Percentiles rank a stretch among this genome's conserved stretches.
phyloP scores from a whole-genome alignment of 2,113 vertebrate genomes.

The Paratilapia polleni region DNA sequence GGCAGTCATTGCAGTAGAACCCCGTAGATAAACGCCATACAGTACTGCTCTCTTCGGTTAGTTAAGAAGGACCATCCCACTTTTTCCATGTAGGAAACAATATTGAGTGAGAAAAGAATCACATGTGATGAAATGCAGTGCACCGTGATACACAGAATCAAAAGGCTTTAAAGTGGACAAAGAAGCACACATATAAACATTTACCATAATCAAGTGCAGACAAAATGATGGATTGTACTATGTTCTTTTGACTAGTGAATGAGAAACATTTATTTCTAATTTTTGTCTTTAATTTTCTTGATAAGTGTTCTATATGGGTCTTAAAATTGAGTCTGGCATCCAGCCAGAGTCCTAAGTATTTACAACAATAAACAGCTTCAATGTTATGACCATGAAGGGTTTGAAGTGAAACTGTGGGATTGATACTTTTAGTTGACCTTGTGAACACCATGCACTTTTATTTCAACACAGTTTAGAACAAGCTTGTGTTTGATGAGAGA shows the following conservation, averaged over 20 bases:
- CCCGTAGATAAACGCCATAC: no score
- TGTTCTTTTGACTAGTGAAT: no score
- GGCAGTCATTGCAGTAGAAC: no score
- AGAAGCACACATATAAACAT: neutral
- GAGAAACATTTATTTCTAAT: no score
- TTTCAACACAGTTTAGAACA: neutral
- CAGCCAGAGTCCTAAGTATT: neutral
- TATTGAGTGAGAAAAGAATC: no score
- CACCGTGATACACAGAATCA: no score
- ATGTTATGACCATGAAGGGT: neutral
- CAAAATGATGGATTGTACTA: neutral
- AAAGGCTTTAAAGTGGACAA: no score
- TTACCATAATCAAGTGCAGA: neutral
- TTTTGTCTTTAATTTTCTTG: no score
- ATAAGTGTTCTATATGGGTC: neutral
- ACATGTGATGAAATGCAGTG: no score
- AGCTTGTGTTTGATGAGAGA: neutral
- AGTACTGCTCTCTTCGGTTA: no score
- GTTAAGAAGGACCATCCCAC: no score
- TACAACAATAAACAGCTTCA: neutral
- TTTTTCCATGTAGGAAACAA: no score
- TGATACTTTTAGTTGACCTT: neutral
- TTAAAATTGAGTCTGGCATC: neutral
- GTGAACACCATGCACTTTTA: neutral
- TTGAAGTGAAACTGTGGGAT: neutral